Evolutionary conservation across 2,888 invertebrate genomes (phyloP), one percentile per base, ranked within the genome.

Genomic region (Epinotia brunnichana): DNA sequence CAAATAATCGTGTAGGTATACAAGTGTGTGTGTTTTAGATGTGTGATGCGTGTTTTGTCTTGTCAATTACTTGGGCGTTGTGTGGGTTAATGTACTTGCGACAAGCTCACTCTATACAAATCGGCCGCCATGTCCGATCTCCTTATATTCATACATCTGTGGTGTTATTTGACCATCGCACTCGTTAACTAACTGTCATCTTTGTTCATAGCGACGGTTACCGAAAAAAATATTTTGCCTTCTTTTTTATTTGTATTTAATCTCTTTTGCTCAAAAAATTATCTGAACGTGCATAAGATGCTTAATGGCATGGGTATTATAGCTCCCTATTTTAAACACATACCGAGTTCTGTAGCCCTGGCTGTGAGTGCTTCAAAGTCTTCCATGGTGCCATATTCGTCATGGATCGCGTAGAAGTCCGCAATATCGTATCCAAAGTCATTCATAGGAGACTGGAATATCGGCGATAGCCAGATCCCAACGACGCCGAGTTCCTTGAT

Each of bases 361-460:
- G 80, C 80, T 1, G 95, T 80, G 9, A 96, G 85, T 19, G 87
- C 88, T 44, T 95, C 94, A 77, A 97, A 96, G 83, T 97, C 96
- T 15, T 92, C 90, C 94, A 97, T 94, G 0, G 94, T 95, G 2
- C 97, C 97, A 82, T 95, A 97, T 63, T 95, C 93, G 3, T 95
- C 94, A 68, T 97, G 96, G 44, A 97, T 94, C 2, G 92, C 94
- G 19, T 91, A 94, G 82, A 95, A 96, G 84, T 97, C 95, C 0
- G 95, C 91, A 73, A 97, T 95, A 81, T 97, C 97, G 80, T 97
- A 97, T 2, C 97, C 97, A 82, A 96, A 96, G 83, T 97, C 97
- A 11, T 94, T 94, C 96, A 96, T 96, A 0, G 97, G 97, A 0
- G 96, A 96, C 76, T 94, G 90, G 78, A 90, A 94, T 78, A 97